These are phyloP conservation scores for Leptopilina clavipes DNA, from an alignment of 1,140 invertebrate genomes.

Conservation along the genomic window DNA sequence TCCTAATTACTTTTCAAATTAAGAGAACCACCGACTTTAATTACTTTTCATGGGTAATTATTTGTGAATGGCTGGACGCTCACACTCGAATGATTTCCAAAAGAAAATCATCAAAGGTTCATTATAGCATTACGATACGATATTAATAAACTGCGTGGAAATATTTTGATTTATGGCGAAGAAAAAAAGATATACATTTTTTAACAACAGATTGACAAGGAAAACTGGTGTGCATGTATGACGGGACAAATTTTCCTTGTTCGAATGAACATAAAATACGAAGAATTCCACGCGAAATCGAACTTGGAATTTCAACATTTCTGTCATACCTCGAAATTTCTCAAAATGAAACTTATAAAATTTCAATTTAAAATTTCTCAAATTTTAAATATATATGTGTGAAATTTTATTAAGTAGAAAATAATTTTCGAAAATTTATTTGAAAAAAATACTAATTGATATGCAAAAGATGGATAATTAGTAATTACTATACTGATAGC, in stretches of 20 bases:
- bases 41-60: not conserved
- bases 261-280: slow-evolving; percentile 7
- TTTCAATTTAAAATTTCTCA: slow-evolving; percentile 1
- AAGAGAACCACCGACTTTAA: not conserved
- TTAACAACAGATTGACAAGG: not conserved
- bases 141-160: too few species aligned
- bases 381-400: too few species aligned
- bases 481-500: too few species aligned
- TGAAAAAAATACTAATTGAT: too few species aligned
- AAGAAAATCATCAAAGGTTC: not conserved
- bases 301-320: slow-evolving; percentile 27
- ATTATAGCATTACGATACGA: not conserved
- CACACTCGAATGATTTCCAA: not conserved
- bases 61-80: not conserved
- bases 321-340: not conserved
- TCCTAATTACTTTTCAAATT: slow-evolving; percentile 10
- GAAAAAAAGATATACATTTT: not conserved
- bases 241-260: not conserved
- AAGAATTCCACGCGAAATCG: slow-evolving; percentile 14
- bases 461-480: too few species aligned
- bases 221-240: not conserved
- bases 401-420: too few species aligned
- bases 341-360: not conserved
- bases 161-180: not conserved
- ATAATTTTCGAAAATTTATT: too few species aligned